Evolutionary conservation across 2,888 invertebrate species (phyloP).

Genomic region (Spodoptera exigua): DNA sequence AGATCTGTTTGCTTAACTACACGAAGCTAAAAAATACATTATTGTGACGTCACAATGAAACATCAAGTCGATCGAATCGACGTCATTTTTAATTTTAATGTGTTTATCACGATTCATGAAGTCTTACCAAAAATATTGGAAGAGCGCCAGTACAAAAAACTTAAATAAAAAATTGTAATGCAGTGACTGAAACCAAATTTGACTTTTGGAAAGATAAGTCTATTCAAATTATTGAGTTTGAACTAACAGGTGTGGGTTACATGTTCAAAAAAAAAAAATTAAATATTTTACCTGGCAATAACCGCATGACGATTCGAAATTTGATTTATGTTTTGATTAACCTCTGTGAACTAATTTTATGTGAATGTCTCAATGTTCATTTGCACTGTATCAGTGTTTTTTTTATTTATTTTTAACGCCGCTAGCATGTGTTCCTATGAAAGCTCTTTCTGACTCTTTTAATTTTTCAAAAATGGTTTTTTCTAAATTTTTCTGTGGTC

Average conservation of each 20-base stretch:
- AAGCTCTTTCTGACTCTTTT: too few species aligned
- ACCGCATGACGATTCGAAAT: constrained; percentile 48
- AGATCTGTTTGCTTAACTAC: too few species aligned
- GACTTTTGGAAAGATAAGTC: constrained; percentile 48
- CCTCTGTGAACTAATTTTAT: constrained; percentile 33
- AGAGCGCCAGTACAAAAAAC: constrained; percentile 6
- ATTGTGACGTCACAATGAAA: too few species aligned
- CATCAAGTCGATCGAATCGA: too few species aligned
- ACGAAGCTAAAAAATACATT: too few species aligned
- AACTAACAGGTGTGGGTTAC: constrained; percentile 62
- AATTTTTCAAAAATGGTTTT: too few species aligned
- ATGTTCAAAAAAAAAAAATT: constrained; percentile 41
- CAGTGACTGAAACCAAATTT: constrained; percentile 16
- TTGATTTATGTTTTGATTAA: constrained; percentile 19
- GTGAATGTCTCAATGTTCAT: constrained; percentile 29
- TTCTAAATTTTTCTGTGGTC: too few species aligned
- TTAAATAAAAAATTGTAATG: constrained; percentile 24
- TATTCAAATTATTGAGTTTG: constrained; percentile 53
- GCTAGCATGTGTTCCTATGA: too few species aligned
- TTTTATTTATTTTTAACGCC: too few species aligned
- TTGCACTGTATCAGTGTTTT: neutral
- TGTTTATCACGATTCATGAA: too few species aligned
- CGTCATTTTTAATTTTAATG: too few species aligned
- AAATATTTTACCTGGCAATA: constrained; percentile 54
- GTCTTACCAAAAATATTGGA: constrained; percentile 4